Evolutionary conservation across 1,140 invertebrate genomes (phyloP).

Genomic region (Dreissena rostriformis): DNA sequence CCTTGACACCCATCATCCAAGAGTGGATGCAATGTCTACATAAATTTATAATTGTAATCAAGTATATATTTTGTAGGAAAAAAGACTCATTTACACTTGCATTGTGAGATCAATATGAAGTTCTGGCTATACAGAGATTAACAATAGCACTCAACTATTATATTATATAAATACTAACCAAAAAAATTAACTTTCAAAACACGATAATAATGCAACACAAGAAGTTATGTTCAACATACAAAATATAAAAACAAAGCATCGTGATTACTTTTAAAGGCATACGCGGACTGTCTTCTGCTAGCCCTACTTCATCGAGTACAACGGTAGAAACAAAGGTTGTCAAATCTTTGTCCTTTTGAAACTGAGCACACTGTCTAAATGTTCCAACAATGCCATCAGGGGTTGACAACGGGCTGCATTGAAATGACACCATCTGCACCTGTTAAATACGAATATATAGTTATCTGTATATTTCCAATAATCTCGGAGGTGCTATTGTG

Average conservation of each 20-base stretch:
- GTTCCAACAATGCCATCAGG: constrained; percentile 75
- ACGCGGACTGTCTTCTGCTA: constrained; percentile 73
- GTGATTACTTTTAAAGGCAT: constrained; percentile 75
- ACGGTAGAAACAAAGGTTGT: constrained; percentile 76
- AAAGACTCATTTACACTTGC: no score
- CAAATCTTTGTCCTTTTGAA: constrained; percentile 71
- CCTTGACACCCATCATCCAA: constrained; percentile 59
- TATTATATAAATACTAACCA: no score
- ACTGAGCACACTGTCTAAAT: constrained; percentile 73
- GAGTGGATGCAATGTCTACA: constrained; percentile 15
- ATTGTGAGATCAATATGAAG: no score
- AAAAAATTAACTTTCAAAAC: no score
- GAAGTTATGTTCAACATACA: no score
- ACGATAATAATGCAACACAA: no score
- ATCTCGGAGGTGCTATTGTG: no score
- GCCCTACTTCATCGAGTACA: constrained; percentile 77
- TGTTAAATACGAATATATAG: constrained; percentile 1
- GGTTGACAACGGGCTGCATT: constrained; percentile 76
- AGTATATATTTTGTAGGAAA: constrained; percentile 1
- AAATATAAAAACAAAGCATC: no score
- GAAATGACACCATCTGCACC: constrained; percentile 78
- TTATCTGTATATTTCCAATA: no score
- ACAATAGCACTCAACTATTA: no score
- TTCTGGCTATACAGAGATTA: no score
- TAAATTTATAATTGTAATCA: background rate